Base-by-base conservation (phyloP, 2,113 vertebrate species). In the Nerophis lumbriciformis region DNA sequence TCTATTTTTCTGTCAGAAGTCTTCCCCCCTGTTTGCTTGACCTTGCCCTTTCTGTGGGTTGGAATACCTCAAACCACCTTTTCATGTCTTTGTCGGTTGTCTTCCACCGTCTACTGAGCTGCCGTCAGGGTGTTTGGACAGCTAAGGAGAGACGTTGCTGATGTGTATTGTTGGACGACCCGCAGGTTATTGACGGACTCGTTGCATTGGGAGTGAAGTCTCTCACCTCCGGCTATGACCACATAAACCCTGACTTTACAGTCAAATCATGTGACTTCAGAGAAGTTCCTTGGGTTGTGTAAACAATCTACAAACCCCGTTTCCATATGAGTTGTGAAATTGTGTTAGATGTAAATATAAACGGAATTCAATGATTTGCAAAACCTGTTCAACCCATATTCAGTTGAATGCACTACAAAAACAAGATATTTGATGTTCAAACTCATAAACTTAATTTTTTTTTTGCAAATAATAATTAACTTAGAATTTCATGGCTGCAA, bases 1-100 rank as follows among this genome's bases (percentile, higher is more conserved):
- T 78, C 48, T 65, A 58, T 71, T 69, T 13, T 76, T 53, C 63
- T 49, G 77, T 74, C 73, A 67, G 52, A 52, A n/a, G 52, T 73
- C 62, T 3, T 28, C 28, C 28, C 28, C 28, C 69, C 71, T 63
- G 75, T 68, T 61, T n/a, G 48, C 48, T 44, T 64, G 58, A 75
- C 68, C 72, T 77, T 19, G 53, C 47, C 63, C 69, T 72, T 57
- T 49, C 67, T 44, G 52, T 53, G 51, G 35, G 51, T 52, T 44
- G 64, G 61, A 62, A n/a, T 59, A 60, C 65, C 63, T 65, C 69
- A 63, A 72, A 28, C 2, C 58, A 62, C 63, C 10, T 19, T 5
- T 11, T 48, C 53, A 45, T 72, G 61, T 70, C 55, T 64, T 50
- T 69, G 44, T 48, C 61, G 45, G 35, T 42, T 56, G 68, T 50